Evolutionary conservation across 2,888 invertebrate species (phyloP), one percentile per base, ranked within the genome.

Genomic region (Perizoma flavofasciatum): DNA sequence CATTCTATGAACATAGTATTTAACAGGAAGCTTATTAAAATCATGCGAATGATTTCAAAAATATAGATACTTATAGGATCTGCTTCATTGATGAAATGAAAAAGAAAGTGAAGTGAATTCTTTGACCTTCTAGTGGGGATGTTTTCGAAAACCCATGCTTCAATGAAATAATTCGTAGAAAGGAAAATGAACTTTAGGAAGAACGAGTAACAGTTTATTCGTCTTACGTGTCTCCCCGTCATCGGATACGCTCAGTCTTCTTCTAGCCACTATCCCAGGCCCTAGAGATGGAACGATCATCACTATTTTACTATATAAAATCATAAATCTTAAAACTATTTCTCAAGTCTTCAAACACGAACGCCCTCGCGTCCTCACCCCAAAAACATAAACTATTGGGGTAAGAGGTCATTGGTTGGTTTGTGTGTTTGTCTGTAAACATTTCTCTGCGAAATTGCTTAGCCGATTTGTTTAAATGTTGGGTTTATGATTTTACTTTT

Each of bases 151-250:
- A 55, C 49, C 53, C 62, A 62, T 61, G 61, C 44, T 53, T 60
- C 37, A 63, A 65, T 61, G 49, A 60, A 64, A 68, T 63, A 64
- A 66, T 40, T 41, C 6, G 22, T 44, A 44, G 44, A 61, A 62
- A 68, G 63, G 49, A 69, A 68, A 53, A 48, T 56, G 55, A 61
- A 50, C 49, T 61, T 41, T 63, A 67, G 62, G 5, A 52, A 64
- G 46, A 55, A 43, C 37, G 59, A 63, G 70, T 69, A 73, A 71
- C 66, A 70, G 61, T 68, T 61, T 72, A 70, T 60, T 66, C 66
- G 57, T 74, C 95, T 95, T 95, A 95, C 95, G 93, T 93, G 94
- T 94, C 87, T 95, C 95, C 77, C 95, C 95, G 75, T 95, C 95
- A 85, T 95, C 95, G 68, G 94, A 94, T 78, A 95, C 94, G 92